phyloP scores from a whole-genome alignment of 2,888 invertebrate genomes.

The Mimumesa dahlbomi region DNA sequence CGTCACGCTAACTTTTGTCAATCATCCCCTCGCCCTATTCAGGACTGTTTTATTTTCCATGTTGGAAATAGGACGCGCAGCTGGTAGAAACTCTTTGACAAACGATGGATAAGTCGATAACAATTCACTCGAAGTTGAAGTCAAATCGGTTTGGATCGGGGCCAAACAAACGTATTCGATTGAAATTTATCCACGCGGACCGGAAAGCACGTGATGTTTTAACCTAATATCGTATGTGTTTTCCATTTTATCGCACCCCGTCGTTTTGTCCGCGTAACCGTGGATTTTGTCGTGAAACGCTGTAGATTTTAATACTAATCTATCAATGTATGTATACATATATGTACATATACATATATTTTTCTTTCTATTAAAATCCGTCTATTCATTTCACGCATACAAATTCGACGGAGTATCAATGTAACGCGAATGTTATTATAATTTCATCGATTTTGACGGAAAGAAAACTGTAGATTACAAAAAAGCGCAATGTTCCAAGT shows the following conservation, averaged over 20 bases:
- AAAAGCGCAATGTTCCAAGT: too few species aligned
- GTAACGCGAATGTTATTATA: too few species aligned
- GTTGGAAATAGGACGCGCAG: not conserved
- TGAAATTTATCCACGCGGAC: constrained; percentile 56
- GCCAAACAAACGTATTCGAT: constrained; percentile 60
- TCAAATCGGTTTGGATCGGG: constrained; percentile 46
- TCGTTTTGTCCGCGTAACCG: constrained; percentile 3
- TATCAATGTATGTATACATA: too few species aligned
- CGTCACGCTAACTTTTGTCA: too few species aligned
- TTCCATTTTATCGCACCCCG: constrained; percentile 12
- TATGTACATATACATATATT: too few species aligned
- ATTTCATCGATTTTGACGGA: too few species aligned
- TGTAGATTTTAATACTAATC: not conserved
- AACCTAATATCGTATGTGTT: constrained; percentile 45
- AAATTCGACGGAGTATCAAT: not conserved
- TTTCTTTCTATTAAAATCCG: not conserved
- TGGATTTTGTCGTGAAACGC: not conserved
- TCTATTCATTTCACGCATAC: not conserved
- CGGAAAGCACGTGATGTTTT: constrained; percentile 50
- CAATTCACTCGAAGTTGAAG: constrained; percentile 22
- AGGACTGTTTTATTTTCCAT: not conserved
- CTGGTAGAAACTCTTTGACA: constrained; percentile 30
- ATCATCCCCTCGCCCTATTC: too few species aligned
- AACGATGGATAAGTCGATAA: constrained; percentile 15
- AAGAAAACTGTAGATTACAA: too few species aligned